Percentiles rank a stretch among this genome's conserved stretches.
Conservation (phyloP, 2,113 vertebrate species). For the Choloepus hoffmanni region DNA sequence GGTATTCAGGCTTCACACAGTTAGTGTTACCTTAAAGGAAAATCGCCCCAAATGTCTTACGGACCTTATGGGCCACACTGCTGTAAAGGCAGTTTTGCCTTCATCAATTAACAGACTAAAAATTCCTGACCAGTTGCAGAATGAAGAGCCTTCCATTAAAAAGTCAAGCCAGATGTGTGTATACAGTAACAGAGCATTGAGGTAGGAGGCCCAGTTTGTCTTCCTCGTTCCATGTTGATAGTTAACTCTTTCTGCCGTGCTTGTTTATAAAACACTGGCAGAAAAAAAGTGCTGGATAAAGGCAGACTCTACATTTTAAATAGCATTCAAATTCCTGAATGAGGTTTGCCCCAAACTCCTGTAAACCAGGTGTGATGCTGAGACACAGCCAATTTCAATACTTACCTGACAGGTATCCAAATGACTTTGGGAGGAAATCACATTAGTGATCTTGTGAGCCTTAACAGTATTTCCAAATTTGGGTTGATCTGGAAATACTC, state of each 20-base stretch:
- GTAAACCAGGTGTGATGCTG: background rate
- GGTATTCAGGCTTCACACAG: constrained; percentile 27
- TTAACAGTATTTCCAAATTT: background rate
- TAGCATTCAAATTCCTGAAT: constrained; percentile 31
- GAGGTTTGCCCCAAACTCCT: constrained; percentile 9
- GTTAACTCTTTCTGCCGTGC: background rate
- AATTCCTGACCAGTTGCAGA: background rate
- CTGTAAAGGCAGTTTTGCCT: background rate
- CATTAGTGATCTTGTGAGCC: background rate
- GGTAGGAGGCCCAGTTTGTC: background rate
- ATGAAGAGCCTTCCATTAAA: background rate
- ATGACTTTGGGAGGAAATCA: constrained; percentile 24
- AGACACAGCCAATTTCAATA: constrained; percentile 35
- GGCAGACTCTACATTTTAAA: constrained; percentile 48
- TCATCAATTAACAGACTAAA: background rate
- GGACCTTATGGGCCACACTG: background rate
- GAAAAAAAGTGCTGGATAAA: constrained; percentile 45
- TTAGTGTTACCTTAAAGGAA: constrained; percentile 9
- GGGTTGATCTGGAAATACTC: background rate
- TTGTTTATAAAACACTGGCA: constrained; percentile 59
- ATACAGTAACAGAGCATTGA: background rate
- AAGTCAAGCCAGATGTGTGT: background rate
- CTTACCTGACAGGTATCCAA: constrained; percentile 57
- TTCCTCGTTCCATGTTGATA: background rate
- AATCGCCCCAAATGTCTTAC: background rate